phyloP scores from a whole-genome alignment of 2,113 vertebrate species.

The Penelope pileata region DNA sequence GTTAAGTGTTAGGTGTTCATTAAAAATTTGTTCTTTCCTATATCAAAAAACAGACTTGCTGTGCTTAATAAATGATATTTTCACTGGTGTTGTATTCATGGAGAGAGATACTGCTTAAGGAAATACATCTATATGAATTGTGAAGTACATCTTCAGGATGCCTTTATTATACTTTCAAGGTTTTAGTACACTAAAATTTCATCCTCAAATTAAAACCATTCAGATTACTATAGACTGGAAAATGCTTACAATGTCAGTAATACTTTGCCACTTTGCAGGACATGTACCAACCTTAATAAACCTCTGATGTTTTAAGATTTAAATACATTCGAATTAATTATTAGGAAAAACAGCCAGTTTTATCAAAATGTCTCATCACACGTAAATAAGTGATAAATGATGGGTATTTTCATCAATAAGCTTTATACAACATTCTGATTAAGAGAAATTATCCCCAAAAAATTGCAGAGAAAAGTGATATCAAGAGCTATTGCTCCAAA shows the following conservation, averaged over 20 bases:
- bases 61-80: background rate
- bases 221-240: background rate
- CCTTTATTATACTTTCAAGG: background rate
- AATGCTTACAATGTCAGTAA: background rate
- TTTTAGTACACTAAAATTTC: background rate
- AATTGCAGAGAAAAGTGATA: background rate
- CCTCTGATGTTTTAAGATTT: background rate
- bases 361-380: background rate
- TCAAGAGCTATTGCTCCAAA: background rate
- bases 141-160: background rate
- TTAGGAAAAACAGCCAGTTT: background rate
- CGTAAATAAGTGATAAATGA: background rate
- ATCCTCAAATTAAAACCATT: background rate
- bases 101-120: background rate
- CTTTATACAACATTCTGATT: background rate
- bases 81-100: background rate
- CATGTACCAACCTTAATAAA: fast-evolving
- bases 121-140: background rate
- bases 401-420: background rate
- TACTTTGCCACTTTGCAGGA: background rate
- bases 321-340: background rate
- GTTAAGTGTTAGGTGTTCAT: background rate
- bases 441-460: background rate
- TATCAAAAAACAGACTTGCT: background rate
- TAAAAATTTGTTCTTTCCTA: background rate